A percentile compares a stretch with the other conserved stretches of the same genome.
phyloP scores from a whole-genome alignment of 2,113 vertebrate species.

The Plecturocebus donacophilus region DNA sequence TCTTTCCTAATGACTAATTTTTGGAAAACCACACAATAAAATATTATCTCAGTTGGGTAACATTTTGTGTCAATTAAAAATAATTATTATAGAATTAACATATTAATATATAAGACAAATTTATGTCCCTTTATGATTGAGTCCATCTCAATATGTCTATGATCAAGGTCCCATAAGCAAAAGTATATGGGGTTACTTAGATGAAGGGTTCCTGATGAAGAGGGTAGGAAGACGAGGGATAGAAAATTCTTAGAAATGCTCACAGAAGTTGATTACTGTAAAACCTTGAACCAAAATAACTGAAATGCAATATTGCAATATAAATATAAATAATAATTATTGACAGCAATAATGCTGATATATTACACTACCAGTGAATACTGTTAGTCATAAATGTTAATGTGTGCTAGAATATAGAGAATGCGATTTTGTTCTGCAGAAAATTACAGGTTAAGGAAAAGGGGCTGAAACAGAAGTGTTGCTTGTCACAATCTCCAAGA shows the following conservation, averaged over 20 bases:
- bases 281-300: neutral
- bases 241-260: neutral
- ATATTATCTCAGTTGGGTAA: neutral
- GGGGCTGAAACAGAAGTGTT: neutral
- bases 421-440: neutral
- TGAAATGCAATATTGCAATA: neutral
- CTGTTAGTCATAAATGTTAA: neutral
- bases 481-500: neutral
- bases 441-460: neutral
- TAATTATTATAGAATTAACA: neutral
- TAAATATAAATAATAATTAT: neutral
- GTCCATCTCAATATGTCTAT: neutral
- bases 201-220: neutral
- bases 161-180: neutral
- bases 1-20: neutral
- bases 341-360: neutral
- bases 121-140: neutral
- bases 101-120: neutral
- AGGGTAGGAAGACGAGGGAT: rapidly evolving
- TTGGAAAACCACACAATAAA: neutral
- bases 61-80: neutral
- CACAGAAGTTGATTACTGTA: neutral
- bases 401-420: neutral
- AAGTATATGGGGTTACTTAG: neutral
- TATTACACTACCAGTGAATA: neutral